Percentiles rank a stretch among this genome's conserved stretches.
These are phyloP conservation scores for Doris montereyensis DNA, from an alignment of 2,888 invertebrate genomes.

Conservation along the genomic window DNA sequence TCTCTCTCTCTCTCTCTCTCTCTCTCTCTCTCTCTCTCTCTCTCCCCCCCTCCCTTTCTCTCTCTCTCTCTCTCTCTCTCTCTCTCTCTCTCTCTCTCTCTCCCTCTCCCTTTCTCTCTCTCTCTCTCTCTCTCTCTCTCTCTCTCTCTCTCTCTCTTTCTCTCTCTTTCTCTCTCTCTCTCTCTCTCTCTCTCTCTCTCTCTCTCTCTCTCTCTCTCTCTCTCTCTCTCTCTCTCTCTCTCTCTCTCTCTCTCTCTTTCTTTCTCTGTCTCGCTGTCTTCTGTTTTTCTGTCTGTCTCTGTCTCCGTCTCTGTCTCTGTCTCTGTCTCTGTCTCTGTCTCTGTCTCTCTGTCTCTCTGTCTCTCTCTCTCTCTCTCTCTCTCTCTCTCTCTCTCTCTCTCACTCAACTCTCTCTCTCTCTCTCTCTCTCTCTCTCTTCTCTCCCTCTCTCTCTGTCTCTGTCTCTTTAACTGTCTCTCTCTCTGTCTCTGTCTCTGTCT, in stretches of 20 bases:
- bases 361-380: not conserved
- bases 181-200: not conserved
- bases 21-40: not conserved
- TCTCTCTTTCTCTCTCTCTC: not conserved
- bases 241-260: not conserved
- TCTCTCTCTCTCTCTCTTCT: not conserved
- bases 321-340: too few relatives aligned
- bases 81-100: not conserved
- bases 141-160: constrained; percentile 23
- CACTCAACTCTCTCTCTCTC: too few relatives aligned
- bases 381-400: not conserved
- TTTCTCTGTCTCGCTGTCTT: not conserved
- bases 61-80: not conserved
- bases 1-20: not conserved
- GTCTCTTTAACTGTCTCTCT: too few relatives aligned
- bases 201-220: constrained; percentile 26
- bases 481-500: not conserved
- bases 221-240: not conserved
- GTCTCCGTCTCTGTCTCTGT: too few relatives aligned
- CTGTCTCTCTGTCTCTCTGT: not conserved
- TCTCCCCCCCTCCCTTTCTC: not conserved
- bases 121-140: constrained; percentile 24
- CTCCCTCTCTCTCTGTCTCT: not conserved
- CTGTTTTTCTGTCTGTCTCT: too few relatives aligned
- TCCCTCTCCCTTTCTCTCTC: constrained; percentile 9